phyloP scores from a whole-genome alignment of 2,113 vertebrate genomes.

The Nycticryphes semicollaris region DNA sequence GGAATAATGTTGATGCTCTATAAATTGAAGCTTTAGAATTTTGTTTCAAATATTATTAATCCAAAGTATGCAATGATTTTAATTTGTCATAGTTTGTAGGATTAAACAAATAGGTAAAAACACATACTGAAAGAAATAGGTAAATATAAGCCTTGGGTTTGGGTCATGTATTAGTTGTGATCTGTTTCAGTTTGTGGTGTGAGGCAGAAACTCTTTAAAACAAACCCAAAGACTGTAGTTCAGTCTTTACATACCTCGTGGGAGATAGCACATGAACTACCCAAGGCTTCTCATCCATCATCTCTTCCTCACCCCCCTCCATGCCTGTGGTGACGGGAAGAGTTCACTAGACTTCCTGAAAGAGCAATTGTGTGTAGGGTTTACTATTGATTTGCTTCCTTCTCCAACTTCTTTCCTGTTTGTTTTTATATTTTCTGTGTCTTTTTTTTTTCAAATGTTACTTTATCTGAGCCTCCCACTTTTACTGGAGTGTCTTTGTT shows the following conservation, averaged over 20 bases:
- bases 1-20: not conserved
- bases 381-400: not conserved
- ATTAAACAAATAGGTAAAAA: not conserved
- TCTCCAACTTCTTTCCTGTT: not conserved
- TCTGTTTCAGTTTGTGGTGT: not conserved
- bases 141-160: not conserved
- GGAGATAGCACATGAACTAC: not conserved
- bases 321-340: rapidly evolving
- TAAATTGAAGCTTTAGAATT: not conserved
- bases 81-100: not conserved
- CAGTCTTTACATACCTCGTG: not conserved
- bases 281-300: not conserved
- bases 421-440: not conserved
- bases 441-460: not conserved
- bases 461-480: not conserved
- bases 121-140: not conserved
- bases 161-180: not conserved
- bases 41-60: not conserved
- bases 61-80: not conserved
- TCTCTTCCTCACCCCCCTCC: not conserved
- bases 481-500: not conserved
- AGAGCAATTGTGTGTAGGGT: not conserved
- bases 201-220: not conserved
- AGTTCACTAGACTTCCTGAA: not conserved
- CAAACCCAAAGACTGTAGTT: not conserved